Conservation (phyloP, 2,113 vertebrate species). For the Mus musculus region GRCm39 chr1:50729001-50729500, state of each 20-base stretch:
- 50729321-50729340: background rate
- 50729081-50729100: background rate
- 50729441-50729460: background rate
- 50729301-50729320: background rate
- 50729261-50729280: constrained; percentile 25
- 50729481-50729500: constrained; percentile 24
- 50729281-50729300: background rate
- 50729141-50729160: background rate
- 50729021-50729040: background rate
- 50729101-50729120: background rate
- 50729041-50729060: background rate
- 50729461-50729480: background rate
- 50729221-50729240: background rate
- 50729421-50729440: background rate
- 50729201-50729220: background rate
- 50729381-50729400: background rate
- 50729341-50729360: background rate
- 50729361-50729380: background rate
- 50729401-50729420: background rate
- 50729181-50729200: background rate
- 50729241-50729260: background rate
- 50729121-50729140: background rate
- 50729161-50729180: background rate
- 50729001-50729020: background rate
- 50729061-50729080: too few species aligned